These are phyloP conservation scores for Schizopygopsis malacanthus DNA, from an alignment of 2,797 vertebrate species.

Conservation along the genomic window DNA sequence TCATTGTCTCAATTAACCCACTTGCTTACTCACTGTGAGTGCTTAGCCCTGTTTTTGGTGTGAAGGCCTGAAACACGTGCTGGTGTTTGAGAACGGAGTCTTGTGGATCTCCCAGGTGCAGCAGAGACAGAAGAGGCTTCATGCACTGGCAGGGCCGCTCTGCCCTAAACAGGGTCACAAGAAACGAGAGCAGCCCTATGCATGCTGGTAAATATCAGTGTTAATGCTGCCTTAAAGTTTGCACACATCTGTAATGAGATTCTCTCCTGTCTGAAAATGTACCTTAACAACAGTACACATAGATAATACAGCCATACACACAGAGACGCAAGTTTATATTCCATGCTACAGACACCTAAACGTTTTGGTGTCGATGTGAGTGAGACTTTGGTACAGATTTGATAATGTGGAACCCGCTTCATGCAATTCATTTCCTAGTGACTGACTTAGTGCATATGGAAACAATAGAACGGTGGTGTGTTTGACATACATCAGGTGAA, in stretches of 20 bases:
- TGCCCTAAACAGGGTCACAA: background rate
- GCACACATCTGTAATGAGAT: slow-evolving; percentile 33
- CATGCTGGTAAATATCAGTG: slow-evolving; percentile 57
- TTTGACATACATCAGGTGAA: slow-evolving; percentile 4
- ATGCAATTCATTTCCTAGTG: slow-evolving; percentile 25
- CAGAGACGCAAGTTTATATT: slow-evolving; percentile 38
- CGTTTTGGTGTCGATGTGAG: slow-evolving; percentile 42
- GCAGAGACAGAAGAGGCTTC: slow-evolving; percentile 25
- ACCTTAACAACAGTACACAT: slow-evolving; percentile 17
- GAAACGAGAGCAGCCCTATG: slow-evolving; percentile 33
- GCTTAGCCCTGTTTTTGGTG: slow-evolving; percentile 42
- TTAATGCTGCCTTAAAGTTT: slow-evolving; percentile 25
- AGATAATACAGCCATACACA: slow-evolving; percentile 40
- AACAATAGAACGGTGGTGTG: slow-evolving; percentile 19
- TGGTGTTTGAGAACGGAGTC: slow-evolving; percentile 55
- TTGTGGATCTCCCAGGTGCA: slow-evolving; percentile 23
- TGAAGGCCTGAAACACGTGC: slow-evolving; percentile 48
- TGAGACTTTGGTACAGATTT: slow-evolving; percentile 49
- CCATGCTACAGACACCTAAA: slow-evolving; percentile 59
- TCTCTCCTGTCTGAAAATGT: slow-evolving; percentile 26
- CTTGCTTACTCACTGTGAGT: background rate
- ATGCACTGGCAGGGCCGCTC: slow-evolving; percentile 14
- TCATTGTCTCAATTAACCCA: slow-evolving; percentile 21
- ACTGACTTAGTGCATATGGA: slow-evolving; percentile 16
- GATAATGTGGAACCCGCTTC: slow-evolving; percentile 25